Percentiles rank a stretch among this genome's conserved stretches.
Evolutionary conservation across 2,113 vertebrate genomes (phyloP).

Genomic region (Sapayoa aenigma): DNA sequence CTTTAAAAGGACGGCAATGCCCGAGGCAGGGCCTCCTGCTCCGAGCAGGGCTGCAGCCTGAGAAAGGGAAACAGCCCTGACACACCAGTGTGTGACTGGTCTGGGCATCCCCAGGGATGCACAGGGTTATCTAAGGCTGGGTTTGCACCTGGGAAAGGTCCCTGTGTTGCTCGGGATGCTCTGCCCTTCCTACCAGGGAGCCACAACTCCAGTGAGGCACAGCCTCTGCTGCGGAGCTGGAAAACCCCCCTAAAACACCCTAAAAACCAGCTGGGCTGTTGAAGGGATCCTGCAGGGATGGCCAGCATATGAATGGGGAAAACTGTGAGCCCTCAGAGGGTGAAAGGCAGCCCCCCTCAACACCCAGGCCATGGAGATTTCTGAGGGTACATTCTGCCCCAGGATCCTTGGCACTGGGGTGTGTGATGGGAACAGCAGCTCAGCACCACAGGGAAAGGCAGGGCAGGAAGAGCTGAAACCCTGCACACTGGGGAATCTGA

Average conservation of each 20-base stretch:
- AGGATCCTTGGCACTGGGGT: fast-evolving
- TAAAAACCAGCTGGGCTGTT: fast-evolving
- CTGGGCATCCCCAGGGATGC: not conserved
- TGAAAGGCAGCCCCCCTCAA: not conserved
- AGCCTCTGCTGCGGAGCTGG: not conserved
- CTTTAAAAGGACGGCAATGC: not conserved
- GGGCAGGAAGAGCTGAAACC: not conserved
- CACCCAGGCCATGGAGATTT: not conserved
- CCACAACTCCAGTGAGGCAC: fast-evolving
- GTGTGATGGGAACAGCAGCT: fast-evolving
- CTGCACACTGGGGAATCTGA: fast-evolving
- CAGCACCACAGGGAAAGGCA: not conserved
- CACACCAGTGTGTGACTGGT: not conserved
- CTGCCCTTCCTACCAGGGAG: not conserved
- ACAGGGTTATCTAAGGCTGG: not conserved
- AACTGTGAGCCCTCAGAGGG: not conserved
- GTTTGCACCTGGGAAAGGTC: not conserved
- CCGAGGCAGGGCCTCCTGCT: conserved; percentile 18
- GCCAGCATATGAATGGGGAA: not conserved
- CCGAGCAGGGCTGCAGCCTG: not conserved
- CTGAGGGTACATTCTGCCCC: not conserved
- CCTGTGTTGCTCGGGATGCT: not conserved
- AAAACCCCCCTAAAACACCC: fast-evolving
- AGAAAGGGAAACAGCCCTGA: not conserved
- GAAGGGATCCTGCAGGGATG: not conserved